Evolutionary conservation across 2,888 invertebrate species (phyloP), one percentile per base, ranked within the genome.

Genomic region (Tillus elongatus): DNA sequence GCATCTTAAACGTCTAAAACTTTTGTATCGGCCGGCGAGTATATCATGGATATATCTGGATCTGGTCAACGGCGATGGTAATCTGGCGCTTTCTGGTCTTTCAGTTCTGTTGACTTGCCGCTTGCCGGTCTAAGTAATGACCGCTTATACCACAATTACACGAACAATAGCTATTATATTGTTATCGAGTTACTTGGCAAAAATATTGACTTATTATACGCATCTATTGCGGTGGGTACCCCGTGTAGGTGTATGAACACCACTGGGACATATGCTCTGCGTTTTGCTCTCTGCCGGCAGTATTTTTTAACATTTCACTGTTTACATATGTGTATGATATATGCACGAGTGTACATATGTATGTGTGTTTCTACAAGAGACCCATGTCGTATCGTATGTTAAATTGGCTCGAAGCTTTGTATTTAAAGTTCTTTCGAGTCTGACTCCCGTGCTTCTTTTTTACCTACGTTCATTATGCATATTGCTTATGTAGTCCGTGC

Each of bases 101-200:
- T 48, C 51, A 52, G 48, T 46, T 41, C 43, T 34, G 47, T 47
- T 47, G 42, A 40, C 46, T 43, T 33, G 48, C 38, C 15, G 38
- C 37, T 38, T 45, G 43, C 49, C n/a, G n/a, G n/a, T n/a, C n/a
- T 61, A 63, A 64, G 58, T 61, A 63, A 63, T 63, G 61, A 60
- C 54, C 55, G 57, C 58, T 56, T 57, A 61, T 57, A 58, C 61
- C 60, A 63, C 64, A 64, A 64, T 63, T 63, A 63, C 62, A 54
- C 54, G 61, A 63, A 64, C 64, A 64, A 64, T 64, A 57, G 60
- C 63, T 59, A 63, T 63, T 63, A 63, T 63, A 62, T 63, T 63
- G 62, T 63, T 63, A 63, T 63, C 62, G 60, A 57, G 60, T 57
- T 58, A 55, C 53, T 54, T 49, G 52, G 59, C 61, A 63, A 63